These are phyloP conservation scores for Chaetorhynchus papuensis DNA, from an alignment of 2,113 vertebrate species.

Conservation along the genomic window DNA sequence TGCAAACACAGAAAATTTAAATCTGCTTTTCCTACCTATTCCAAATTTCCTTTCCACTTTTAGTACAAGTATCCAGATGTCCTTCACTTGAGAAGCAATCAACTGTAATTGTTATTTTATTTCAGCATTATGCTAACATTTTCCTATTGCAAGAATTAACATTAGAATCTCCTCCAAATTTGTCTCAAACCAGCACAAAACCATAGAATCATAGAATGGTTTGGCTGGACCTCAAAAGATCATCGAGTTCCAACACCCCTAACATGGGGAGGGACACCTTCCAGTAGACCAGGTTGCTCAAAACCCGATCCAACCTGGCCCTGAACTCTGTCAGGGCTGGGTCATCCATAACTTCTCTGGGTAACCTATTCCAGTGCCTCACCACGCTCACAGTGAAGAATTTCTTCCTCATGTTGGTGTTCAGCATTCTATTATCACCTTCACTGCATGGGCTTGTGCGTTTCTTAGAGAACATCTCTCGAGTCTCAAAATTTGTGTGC, in stretches of 20 bases:
- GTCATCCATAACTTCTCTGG: neutral
- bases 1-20: neutral
- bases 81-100: neutral
- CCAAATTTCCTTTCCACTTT: neutral
- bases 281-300: neutral
- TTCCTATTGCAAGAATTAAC: neutral
- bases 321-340: neutral
- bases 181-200: neutral
- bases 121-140: neutral
- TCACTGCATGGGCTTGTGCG: neutral
- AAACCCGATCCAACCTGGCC: neutral
- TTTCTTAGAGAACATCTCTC: neutral
- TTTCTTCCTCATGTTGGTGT: neutral
- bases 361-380: neutral
- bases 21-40: neutral
- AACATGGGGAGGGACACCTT: neutral
- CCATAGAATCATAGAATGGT: neutral
- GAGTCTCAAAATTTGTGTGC: neutral
- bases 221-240: neutral
- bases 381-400: neutral
- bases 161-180: neutral
- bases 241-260: fast-evolving
- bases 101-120: neutral
- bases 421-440: neutral
- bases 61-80: neutral